A percentile compares a stretch with the other conserved stretches of the same genome.
Conservation (phyloP, 2,797 vertebrate species). For the Threskiornis aethiopicus region DNA sequence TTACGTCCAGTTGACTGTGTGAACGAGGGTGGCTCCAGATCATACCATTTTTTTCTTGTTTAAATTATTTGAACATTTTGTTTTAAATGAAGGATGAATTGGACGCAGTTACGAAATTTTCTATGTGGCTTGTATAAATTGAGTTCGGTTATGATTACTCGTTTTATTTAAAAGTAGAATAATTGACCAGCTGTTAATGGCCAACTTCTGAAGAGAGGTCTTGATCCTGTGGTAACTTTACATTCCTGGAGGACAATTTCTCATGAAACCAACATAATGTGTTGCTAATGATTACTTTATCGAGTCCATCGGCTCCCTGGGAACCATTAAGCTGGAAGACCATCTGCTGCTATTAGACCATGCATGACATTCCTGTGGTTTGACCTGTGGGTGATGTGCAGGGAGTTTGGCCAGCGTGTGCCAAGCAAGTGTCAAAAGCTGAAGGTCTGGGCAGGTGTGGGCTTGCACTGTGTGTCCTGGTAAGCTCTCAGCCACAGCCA, state of each 20-base stretch:
- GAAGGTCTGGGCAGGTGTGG: background rate
- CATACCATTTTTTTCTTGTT: background rate
- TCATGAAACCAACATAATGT: conserved; percentile 12
- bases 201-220: conserved; percentile 10
- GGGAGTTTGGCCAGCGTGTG: background rate
- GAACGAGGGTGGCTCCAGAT: background rate
- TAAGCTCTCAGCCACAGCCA: background rate
- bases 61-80: conserved; percentile 1
- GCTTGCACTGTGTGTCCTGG: background rate
- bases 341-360: conserved; percentile 31
- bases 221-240: conserved; percentile 20
- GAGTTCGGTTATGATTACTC: background rate
- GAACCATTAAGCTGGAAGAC: background rate
- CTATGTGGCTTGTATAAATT: background rate
- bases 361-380: background rate
- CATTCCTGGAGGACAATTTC: conserved; percentile 29
- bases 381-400: background rate
- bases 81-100: conserved; percentile 34
- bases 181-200: conserved; percentile 37
- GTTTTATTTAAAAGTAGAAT: conserved; percentile 8
- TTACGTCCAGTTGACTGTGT: background rate
- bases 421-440: background rate
- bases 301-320: background rate
- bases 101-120: background rate
- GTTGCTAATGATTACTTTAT: conserved; percentile 24